Base-by-base conservation (phyloP, 2,797 vertebrate species). In the Tokudaia muenninki region DNA sequence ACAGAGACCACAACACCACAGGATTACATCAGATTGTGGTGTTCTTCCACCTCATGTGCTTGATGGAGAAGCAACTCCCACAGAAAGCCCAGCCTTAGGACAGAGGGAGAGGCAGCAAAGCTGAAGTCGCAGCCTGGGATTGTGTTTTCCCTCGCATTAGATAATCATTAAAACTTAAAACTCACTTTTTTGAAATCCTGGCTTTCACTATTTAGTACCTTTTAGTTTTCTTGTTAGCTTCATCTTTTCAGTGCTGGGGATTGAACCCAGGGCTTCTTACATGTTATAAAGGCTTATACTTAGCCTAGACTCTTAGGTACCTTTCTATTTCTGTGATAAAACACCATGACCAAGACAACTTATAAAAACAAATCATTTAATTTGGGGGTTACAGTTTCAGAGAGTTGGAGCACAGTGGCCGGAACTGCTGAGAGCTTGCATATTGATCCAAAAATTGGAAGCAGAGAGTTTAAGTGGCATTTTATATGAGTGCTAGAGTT, bases 221-320 rank as follows among this genome's bases (percentile, higher is more conserved):
- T 91, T 86, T 65, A 37, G 19, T 63, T 97, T 94, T 67, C 81
- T 86, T 83, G 6, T 74, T 80, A 59, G 4, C 26, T 31, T 88
- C 50, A 52, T 52, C 12, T 52, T 52, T 31, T 12, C 29, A 50
- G 24, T 57, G 78, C 61, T 44, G 17, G 90, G 47, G 16, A 55
- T 19, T 55, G 24, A 57, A 70, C 16, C 47, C 47, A 80, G 61
- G 61, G 44, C 59, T 44, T 79, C 29, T 34, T 14, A 26, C 13
- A n/a, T 52, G 59, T 34, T 90, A 12, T n/a, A 19, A 70, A 44
- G 17, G 6, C 9, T 59, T 22, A 37, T 14, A 1, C 44, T n/a
- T 8, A 82, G n/a, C n/a, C 80, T 29, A 37, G 31, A 16, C 31
- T 41, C 80, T 61, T 61, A 61, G 14, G 16, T 29, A 4, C 55